phyloP scores from a whole-genome alignment of 2,888 invertebrate genomes.

The Cantharis rufa region DNA sequence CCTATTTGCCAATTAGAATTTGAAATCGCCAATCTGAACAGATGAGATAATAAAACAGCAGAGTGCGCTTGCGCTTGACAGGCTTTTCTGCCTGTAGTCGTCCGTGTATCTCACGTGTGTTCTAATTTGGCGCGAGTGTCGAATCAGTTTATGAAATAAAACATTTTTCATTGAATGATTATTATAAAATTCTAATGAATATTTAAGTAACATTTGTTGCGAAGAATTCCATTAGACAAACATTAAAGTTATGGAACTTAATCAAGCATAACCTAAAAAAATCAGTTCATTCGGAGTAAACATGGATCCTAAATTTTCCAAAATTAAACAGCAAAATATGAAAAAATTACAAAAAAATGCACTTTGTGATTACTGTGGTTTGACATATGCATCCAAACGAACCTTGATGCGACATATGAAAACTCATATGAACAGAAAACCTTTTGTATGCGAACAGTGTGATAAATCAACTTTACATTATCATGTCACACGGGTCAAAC shows the following conservation, averaged over 20 bases:
- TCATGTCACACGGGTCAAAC: neutral
- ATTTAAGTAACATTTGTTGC: neutral
- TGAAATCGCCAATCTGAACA: no score
- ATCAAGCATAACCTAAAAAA: neutral
- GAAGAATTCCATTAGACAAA: neutral
- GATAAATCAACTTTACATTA: neutral
- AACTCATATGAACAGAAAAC: neutral
- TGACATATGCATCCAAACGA: neutral
- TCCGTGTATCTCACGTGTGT: no score
- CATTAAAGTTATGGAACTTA: neutral
- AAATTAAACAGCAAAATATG: neutral
- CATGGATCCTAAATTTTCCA: neutral
- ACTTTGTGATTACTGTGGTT: neutral
- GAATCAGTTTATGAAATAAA: no score
- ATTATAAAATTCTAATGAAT: no score
- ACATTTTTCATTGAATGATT: no score
- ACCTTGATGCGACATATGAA: neutral
- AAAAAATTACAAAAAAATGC: neutral
- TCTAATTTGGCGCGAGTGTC: no score
- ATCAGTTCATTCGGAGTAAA: no score
- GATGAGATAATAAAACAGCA: no score
- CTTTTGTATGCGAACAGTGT: neutral
- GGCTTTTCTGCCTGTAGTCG: no score
- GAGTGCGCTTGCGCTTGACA: no score
- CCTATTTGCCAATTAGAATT: no score